These are phyloP conservation scores for Odontomachus brunneus DNA, from an alignment of 1,140 invertebrate genomes.

Conservation along the genomic window DNA sequence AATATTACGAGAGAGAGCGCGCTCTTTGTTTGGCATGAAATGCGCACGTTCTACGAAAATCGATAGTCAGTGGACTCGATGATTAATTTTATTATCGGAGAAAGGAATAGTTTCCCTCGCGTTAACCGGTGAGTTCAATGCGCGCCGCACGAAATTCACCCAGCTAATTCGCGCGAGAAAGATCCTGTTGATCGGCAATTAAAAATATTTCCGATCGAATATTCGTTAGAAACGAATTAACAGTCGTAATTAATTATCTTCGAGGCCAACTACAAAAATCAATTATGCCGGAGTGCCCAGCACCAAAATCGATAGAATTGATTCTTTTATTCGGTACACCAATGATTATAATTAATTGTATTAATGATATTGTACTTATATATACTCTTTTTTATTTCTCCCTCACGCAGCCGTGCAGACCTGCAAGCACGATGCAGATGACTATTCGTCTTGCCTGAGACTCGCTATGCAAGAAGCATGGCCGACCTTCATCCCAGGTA, in stretches of 20 bases:
- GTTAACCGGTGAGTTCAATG: not conserved
- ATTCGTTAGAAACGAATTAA: too few species aligned
- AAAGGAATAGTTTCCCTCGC: not conserved
- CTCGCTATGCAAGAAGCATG: slow-evolving; percentile 83
- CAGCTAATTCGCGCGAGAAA: not conserved
- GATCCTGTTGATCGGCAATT: not conserved
- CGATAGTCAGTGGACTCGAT: not conserved
- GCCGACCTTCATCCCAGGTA: slow-evolving; percentile 81
- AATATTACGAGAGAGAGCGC: not conserved
- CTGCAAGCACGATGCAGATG: slow-evolving; percentile 78
- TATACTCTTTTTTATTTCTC: slow-evolving; percentile 44
- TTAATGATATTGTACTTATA: not conserved
- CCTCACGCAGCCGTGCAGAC: slow-evolving; percentile 74
- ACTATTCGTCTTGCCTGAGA: slow-evolving; percentile 82
- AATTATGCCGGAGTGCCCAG: too few species aligned
- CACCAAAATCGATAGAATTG: too few species aligned
- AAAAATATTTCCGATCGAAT: not conserved
- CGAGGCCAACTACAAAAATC: too few species aligned
- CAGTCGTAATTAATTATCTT: too few species aligned
- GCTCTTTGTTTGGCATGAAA: slow-evolving; percentile 12
- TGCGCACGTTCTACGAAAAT: slow-evolving; percentile 3
- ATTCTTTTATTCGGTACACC: too few species aligned
- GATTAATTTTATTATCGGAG: not conserved
- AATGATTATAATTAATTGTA: too few species aligned
- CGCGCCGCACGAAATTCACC: not conserved